Percentiles rank a stretch among this genome's conserved stretches.
Evolutionary conservation across 2,797 vertebrate species (phyloP).

Genomic region (Tapera naevia): DNA sequence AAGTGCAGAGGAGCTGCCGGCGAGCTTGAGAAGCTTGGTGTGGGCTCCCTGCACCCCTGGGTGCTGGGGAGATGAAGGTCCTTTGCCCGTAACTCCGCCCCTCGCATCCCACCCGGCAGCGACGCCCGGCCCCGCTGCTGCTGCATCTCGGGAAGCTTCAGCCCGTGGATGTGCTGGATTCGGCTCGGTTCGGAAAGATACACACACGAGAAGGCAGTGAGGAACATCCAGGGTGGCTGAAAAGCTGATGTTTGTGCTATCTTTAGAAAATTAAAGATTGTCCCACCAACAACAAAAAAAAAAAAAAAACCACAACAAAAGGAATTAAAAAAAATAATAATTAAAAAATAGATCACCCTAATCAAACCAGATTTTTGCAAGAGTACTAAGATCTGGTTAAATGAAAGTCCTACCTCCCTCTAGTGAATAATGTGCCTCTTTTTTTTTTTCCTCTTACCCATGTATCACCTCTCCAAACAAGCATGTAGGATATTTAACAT

Average conservation of each 20-base stretch:
- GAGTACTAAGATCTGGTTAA: not conserved
- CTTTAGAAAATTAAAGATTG: slow-evolving; percentile 80
- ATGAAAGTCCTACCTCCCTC: not conserved
- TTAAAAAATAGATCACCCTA: slow-evolving; percentile 21
- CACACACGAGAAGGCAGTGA: not conserved
- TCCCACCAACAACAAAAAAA: slow-evolving; percentile 58
- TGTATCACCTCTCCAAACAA: not conserved
- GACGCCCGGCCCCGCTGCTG: not conserved
- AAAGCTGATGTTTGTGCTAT: slow-evolving; percentile 64
- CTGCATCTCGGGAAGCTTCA: not conserved
- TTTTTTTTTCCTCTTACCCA: not conserved
- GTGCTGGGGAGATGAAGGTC: not conserved
- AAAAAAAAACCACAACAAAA: too few species aligned
- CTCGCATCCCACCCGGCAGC: not conserved
- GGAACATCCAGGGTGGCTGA: not conserved
- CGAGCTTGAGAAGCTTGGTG: fast-evolving
- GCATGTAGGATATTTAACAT: not conserved
- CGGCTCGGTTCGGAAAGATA: fast-evolving
- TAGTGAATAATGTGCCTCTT: not conserved
- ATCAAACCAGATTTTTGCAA: slow-evolving; percentile 8
- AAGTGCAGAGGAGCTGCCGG: not conserved
- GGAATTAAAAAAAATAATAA: not conserved
- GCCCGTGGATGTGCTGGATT: not conserved
- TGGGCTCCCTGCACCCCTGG: not conserved
- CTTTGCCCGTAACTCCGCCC: not conserved